phyloP scores from a whole-genome alignment of 2,113 vertebrate species.

The Pampusana beccarii region DNA sequence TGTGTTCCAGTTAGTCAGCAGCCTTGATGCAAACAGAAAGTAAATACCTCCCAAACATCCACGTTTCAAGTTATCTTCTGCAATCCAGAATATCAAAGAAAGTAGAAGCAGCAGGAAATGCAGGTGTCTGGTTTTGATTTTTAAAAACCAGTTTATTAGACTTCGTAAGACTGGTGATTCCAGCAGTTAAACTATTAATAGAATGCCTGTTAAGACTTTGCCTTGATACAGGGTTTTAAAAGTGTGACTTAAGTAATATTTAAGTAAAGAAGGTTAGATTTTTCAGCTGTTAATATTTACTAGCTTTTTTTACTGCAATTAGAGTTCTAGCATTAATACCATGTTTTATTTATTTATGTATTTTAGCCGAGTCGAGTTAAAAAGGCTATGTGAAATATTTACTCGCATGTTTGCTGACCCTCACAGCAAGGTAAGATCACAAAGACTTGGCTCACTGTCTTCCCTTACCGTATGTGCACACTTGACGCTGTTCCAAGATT shows the following conservation, averaged over 20 bases:
- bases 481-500: background rate
- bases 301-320: background rate
- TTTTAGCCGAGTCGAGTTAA: slow-evolving; percentile 93
- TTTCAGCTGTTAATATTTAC: background rate
- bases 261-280: background rate
- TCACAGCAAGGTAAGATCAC: slow-evolving; percentile 91
- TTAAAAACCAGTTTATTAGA: background rate
- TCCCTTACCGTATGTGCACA: background rate
- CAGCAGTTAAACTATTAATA: background rate
- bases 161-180: background rate
- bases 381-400: slow-evolving; percentile 98
- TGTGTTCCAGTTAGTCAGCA: fast-evolving
- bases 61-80: background rate
- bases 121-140: background rate
- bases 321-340: background rate
- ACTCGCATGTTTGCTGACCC: slow-evolving; percentile 99
- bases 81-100: background rate
- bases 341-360: slow-evolving; percentile 14
- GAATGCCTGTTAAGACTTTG: background rate
- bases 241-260: background rate
- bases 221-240: background rate
- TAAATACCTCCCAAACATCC: fast-evolving
- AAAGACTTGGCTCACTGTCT: background rate
- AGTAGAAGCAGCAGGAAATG: background rate
- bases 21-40: background rate